Conservation (phyloP, 2,888 invertebrate species). For the Melanotus villosus region DNA sequence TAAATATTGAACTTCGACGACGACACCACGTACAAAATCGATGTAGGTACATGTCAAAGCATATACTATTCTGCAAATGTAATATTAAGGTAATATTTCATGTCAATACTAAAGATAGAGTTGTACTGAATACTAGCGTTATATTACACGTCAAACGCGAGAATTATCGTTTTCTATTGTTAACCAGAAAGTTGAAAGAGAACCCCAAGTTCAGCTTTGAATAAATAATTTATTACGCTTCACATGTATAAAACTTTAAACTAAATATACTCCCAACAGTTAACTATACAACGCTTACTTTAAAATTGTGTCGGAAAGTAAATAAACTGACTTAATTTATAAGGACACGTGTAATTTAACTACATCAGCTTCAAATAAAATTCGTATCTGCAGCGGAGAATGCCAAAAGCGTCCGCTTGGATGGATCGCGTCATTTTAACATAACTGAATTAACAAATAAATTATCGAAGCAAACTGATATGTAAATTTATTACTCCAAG, state of each 20-base stretch:
- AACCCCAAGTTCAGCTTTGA: constrained; percentile 11
- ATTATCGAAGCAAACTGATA: too few species aligned
- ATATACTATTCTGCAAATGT: constrained; percentile 11
- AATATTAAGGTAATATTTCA: constrained; percentile 32
- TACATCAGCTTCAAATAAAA: too few species aligned
- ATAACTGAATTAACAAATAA: too few species aligned
- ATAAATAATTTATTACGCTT: constrained; percentile 18
- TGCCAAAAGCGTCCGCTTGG: too few species aligned
- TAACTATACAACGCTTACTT: too few species aligned
- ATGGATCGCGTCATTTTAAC: too few species aligned
- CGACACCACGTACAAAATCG: constrained; percentile 6
- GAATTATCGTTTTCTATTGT: constrained; percentile 31
- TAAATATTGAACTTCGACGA: constrained; percentile 23
- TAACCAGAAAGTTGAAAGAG: constrained; percentile 17
- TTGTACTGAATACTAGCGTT: constrained; percentile 25
- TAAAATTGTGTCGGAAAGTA: too few species aligned
- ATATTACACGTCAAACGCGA: constrained; percentile 22
- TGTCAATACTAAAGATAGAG: constrained; percentile 26
- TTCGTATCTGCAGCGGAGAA: too few species aligned
- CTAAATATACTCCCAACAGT: neutral
- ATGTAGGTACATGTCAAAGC: constrained; percentile 24
- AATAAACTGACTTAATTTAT: too few species aligned
- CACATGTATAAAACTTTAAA: neutral
- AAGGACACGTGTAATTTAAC: too few species aligned
- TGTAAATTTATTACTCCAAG: too few species aligned